Percentiles rank a stretch among this genome's conserved stretches.
phyloP scores from a whole-genome alignment of 2,113 vertebrate species.

The Leuciscus idus region DNA sequence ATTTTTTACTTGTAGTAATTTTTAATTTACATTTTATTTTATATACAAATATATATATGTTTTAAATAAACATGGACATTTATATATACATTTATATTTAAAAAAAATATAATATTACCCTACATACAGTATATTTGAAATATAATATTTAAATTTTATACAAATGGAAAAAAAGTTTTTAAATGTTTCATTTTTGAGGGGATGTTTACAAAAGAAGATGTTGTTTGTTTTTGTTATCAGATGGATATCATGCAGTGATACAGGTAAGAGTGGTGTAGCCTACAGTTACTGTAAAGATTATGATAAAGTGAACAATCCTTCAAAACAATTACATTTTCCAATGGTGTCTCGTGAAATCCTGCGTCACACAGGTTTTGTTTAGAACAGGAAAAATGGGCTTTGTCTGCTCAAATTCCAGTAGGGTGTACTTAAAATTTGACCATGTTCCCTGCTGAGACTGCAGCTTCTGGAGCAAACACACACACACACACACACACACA shows the following conservation, averaged over 20 bases:
- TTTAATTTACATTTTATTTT: no score
- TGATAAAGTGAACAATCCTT: not conserved
- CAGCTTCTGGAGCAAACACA: not conserved
- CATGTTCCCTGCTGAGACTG: not conserved
- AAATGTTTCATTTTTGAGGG: not conserved
- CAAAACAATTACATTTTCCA: not conserved
- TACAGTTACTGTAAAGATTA: not conserved
- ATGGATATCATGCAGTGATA: constrained; percentile 1
- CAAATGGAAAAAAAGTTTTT: not conserved
- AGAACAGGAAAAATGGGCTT: constrained; percentile 22
- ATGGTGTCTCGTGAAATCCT: not conserved
- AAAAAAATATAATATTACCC: not conserved
- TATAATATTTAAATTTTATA: not conserved
- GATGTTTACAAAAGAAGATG: not conserved
- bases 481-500: not conserved
- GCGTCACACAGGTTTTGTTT: constrained; percentile 22
- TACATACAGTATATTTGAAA: not conserved
- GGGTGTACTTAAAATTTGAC: constrained; percentile 29
- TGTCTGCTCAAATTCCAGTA: constrained; percentile 36
- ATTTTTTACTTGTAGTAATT: no score
- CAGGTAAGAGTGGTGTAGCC: not conserved
- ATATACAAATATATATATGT: no score
- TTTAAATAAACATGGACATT: no score
- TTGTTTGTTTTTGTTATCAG: not conserved
- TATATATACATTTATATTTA: not conserved